These are phyloP conservation scores for Emydoidea blandingii DNA, from an alignment of 2,797 vertebrate genomes.

Conservation along the genomic window DNA sequence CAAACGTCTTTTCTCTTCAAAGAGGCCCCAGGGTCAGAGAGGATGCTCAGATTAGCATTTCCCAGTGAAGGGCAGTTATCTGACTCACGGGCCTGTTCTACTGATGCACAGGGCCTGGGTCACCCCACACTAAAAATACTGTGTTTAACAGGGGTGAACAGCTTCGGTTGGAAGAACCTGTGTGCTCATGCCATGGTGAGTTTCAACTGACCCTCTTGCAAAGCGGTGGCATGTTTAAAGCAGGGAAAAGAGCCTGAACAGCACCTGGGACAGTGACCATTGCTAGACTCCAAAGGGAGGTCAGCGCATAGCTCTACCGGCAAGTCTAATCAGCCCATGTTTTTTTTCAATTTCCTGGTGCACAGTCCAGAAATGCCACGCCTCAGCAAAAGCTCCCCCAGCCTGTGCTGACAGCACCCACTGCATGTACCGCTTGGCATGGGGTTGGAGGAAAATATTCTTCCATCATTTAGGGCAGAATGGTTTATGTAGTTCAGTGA, in stretches of 20 bases:
- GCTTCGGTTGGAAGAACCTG: background rate
- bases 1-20: background rate
- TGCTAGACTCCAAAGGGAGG: background rate
- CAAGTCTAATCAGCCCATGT: background rate
- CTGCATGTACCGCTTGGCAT: too few species aligned
- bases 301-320: background rate
- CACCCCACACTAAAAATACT: background rate
- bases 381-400: background rate
- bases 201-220: background rate
- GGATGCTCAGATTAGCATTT: background rate
- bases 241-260: background rate
- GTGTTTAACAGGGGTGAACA: background rate
- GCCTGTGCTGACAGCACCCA: background rate
- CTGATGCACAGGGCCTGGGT: too few species aligned
- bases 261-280: background rate
- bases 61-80: background rate
- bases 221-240: background rate
- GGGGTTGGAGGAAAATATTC: too few species aligned
- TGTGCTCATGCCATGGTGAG: background rate
- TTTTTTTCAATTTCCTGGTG: background rate
- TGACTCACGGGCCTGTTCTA: background rate
- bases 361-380: background rate
- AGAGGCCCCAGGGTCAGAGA: background rate
- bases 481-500: background rate
- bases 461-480: background rate